Evolutionary conservation across 2,113 vertebrate species (phyloP), one percentile per base, ranked within the genome.

Genomic region (Apeltes quadracus): DNA sequence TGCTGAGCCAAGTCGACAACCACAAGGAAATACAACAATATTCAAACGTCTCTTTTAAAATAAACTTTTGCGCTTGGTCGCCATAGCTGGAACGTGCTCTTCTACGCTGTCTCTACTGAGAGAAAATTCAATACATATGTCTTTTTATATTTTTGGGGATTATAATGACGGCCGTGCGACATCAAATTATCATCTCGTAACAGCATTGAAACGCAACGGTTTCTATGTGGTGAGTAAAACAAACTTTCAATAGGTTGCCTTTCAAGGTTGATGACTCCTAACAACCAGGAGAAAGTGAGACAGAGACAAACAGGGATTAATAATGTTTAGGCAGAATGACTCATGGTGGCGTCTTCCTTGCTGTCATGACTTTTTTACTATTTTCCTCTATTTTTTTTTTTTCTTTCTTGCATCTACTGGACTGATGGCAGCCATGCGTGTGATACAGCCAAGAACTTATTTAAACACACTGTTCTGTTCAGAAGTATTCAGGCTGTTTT

Each of bases 1-100:
- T 29, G 78, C 87, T 82, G 87, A 61, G 87, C 77, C 64, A 77
- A 88, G 85, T 76, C 76, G 72, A 66, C 44, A 81, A 83, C 76
- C 83, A 79, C 82, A 87, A 80, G 76, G 88, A 90, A 90, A 91
- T 85, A 90, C 81, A 92, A 84, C 85, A 92, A 89, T 86, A 88
- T 89, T 87, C 74, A 85, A 88, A 84, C 77, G 87, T 87, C 70
- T 55, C 75, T 88, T 84, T 89, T 84, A 86, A 91, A 91, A 90
- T 90, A 92, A 91, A 90, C 85, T 89, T 76, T 85, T 88, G 48
- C 8, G 29, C 70, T 81, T 50, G 43, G 72, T 78, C 15, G 62
- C 72, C 66, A 61, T 75, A 43, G 73, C 69, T 79, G 83, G 69
- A 76, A 82, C 76, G 76, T 41, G 48, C 58, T 72, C 57, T 67